Conservation (phyloP, 2,797 vertebrate genomes). For the Natrix natrix region DNA sequence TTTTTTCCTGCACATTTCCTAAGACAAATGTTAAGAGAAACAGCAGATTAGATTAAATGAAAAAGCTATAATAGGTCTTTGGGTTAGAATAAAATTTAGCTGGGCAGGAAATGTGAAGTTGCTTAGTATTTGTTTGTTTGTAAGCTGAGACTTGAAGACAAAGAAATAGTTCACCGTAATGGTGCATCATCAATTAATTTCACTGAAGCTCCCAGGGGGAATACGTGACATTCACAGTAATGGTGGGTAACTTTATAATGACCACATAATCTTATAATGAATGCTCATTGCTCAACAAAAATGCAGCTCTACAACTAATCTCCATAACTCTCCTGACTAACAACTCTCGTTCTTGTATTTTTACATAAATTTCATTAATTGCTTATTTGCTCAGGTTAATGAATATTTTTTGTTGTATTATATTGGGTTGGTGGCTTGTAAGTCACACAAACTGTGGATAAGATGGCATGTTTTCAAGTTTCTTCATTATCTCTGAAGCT, state of each 20-base stretch:
- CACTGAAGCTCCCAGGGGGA: conserved; percentile 13
- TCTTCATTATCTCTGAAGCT: not conserved
- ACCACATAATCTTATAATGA: conserved; percentile 21
- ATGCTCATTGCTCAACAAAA: conserved; percentile 20
- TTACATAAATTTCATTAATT: not conserved
- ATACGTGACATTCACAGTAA: conserved; percentile 32
- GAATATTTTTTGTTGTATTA: not conserved
- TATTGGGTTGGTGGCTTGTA: not conserved
- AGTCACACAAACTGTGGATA: not conserved
- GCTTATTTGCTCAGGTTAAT: conserved; percentile 1
- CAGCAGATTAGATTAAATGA: not conserved
- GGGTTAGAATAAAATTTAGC: conserved; percentile 41
- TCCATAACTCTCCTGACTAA: conserved; percentile 4
- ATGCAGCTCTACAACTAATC: conserved; percentile 14
- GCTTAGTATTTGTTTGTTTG: conserved; percentile 44
- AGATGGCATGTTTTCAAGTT: not conserved
- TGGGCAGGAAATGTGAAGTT: conserved; percentile 52
- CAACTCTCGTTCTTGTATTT: conserved; percentile 15
- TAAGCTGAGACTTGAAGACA: conserved; percentile 36
- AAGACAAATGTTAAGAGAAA: not conserved
- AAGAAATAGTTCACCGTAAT: conserved; percentile 25
- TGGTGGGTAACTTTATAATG: conserved; percentile 5
- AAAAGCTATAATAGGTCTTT: conserved; percentile 24
- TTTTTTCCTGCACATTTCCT: not conserved
- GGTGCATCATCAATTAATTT: conserved; percentile 45